Percentiles rank a stretch among this genome's conserved stretches.
Evolutionary conservation across 2,113 vertebrate species (phyloP).

Genomic region (Centropus bengalensis): DNA sequence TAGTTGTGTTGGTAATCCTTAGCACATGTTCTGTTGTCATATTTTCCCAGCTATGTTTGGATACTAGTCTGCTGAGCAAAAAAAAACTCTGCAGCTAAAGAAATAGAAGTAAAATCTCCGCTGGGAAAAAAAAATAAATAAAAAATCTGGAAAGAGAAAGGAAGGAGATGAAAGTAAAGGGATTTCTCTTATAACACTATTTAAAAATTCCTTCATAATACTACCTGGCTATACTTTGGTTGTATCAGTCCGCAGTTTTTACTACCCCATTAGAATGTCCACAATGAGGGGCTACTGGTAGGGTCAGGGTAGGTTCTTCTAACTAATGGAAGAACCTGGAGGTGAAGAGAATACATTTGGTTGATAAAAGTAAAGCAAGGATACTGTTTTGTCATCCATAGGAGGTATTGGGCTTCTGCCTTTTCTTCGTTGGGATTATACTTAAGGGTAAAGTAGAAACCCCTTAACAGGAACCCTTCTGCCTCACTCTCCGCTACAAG

Average conservation of each 20-base stretch:
- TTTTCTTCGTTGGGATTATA: neutral
- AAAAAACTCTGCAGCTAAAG: neutral
- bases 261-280: neutral
- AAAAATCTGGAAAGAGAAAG: neutral
- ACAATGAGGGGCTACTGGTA: neutral
- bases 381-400: neutral
- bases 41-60: neutral
- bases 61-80: neutral
- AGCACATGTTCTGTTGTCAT: neutral
- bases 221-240: neutral
- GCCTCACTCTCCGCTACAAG: neutral
- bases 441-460: neutral
- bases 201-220: neutral
- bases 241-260: neutral
- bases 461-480: neutral
- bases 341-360: neutral
- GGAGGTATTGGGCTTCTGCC: neutral
- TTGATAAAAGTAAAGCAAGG: neutral
- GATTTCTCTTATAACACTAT: neutral
- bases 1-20: neutral
- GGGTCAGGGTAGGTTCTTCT: neutral
- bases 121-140: no score
- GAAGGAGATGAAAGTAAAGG: neutral
- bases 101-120: neutral
- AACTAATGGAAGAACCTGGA: neutral